Base-by-base conservation (phyloP, 2,113 vertebrate species). In the Tragulus kanchil region DNA sequence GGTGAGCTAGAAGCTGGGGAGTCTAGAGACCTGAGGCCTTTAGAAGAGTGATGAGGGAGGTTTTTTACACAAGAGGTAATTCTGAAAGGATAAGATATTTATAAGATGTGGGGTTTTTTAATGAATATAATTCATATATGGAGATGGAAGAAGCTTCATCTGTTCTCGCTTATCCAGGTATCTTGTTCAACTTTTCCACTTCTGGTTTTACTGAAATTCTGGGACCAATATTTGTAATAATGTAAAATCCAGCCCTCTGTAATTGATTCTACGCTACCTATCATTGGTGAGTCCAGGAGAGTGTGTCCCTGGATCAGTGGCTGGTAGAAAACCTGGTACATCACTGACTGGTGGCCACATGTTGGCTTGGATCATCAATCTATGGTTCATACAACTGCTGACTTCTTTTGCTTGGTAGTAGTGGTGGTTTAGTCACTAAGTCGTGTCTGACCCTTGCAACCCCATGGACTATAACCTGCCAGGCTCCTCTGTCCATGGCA, bases 41-140 rank as follows among this genome's bases (percentile, higher is more conserved):
- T 61, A 15, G 28, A 48, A 59, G 25, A 58, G 10, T 50, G 14
- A 25, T 17, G 2, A 2, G 52, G 19, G 71, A 92, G 3, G 9
- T 48, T 71, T 82, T 67, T 85, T 65, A 65, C 13, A 31, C 4
- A 93, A 69, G 19, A 90, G n/a, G 42, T 69, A 77, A 87, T 78
- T 79, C 62, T 16, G n/a, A 11, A 50, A 90, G 85, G 48, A 36
- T 13, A 59, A 85, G 45, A 6, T 89, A 69, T 69, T 93, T 75
- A 62, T 84, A 42, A 83, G 10, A 21, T 94, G 16, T 19, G 6
- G 89, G 96, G 84, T 81, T 85, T 92, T 90, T 95, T 89, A 89
- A 90, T 96, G 26, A 83, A 93, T 93, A 58, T 96, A 93, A 84
- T 83, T 86, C 13, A 13, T 85, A 58, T 28, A 78, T 94, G 31